phyloP scores from a whole-genome alignment of 2,888 invertebrate species.

The Adineta ricciae region DNA sequence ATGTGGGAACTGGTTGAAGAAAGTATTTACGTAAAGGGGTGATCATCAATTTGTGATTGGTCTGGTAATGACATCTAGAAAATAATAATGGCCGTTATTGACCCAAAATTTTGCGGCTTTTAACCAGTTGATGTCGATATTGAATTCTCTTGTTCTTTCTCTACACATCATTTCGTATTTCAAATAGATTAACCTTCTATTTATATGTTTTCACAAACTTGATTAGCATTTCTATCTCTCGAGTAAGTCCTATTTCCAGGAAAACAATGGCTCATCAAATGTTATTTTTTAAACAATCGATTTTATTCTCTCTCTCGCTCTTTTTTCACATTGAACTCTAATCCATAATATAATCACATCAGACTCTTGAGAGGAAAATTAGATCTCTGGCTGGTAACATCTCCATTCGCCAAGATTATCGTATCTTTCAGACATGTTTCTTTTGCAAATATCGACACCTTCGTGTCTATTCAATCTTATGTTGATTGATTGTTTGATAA shows the following conservation, averaged over 20 bases:
- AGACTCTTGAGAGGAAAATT: no score
- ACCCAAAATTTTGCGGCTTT: conserved; percentile 5
- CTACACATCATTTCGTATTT: background rate
- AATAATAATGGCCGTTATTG: conserved; percentile 4
- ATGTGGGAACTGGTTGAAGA: background rate
- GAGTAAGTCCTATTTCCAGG: no score
- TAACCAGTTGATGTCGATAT: background rate
- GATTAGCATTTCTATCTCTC: no score
- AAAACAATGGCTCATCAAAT: no score
- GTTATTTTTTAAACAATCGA: background rate
- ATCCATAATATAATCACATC: no score
- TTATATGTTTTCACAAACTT: background rate
- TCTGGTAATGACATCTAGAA: background rate
- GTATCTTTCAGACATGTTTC: background rate
- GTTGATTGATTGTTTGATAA: conserved; percentile 8
- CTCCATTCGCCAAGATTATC: background rate
- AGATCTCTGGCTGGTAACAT: background rate
- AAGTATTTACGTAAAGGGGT: background rate
- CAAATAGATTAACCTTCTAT: background rate
- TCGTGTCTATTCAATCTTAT: background rate
- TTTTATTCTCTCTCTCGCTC: no score
- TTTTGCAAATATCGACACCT: background rate
- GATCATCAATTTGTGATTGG: background rate
- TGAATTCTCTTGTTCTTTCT: background rate
- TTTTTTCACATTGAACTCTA: no score